Evolutionary conservation across 64 coral and sea anemone species (phyloP).

Genomic region (Stichodactyla mertensii): DNA sequence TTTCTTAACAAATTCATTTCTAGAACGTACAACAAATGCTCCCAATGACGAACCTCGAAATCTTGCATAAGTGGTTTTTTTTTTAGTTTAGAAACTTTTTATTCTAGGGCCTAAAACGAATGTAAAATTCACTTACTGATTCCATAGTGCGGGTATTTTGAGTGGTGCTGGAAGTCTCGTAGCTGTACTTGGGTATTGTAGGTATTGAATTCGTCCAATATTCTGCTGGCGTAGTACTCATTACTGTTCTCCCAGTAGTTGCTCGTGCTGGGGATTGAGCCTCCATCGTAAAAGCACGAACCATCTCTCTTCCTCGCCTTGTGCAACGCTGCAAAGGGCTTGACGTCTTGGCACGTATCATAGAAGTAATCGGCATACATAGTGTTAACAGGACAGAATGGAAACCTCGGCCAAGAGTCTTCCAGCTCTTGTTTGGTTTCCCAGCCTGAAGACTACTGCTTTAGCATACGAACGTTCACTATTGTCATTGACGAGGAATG

Average conservation of each 20-base stretch:
- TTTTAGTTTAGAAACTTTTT: neutral
- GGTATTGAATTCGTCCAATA: neutral
- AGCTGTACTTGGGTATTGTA: neutral
- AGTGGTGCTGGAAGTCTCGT: neutral
- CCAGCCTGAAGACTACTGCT: neutral
- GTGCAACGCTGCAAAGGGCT: conserved; percentile 18
- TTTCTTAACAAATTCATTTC: neutral
- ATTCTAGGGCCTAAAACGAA: neutral
- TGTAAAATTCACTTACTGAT: neutral
- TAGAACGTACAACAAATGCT: neutral
- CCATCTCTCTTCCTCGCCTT: conserved; percentile 8
- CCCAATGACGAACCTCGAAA: neutral
- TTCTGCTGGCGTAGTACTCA: conserved; percentile 1
- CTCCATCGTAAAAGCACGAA: neutral
- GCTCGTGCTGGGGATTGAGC: neutral
- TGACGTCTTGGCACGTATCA: conserved; percentile 16
- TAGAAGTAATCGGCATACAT: neutral
- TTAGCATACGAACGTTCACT: neutral
- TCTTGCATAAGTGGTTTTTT: neutral
- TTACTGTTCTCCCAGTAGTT: conserved; percentile 12
- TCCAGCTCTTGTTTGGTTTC: conserved; percentile 2
- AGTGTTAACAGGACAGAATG: neutral
- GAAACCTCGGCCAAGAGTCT: neutral
- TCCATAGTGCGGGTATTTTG: conserved; percentile 9
- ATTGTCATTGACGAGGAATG: neutral